Evolutionary conservation across 2,797 vertebrate genomes (phyloP).

Genomic region (Eulemur rubriventer): DNA sequence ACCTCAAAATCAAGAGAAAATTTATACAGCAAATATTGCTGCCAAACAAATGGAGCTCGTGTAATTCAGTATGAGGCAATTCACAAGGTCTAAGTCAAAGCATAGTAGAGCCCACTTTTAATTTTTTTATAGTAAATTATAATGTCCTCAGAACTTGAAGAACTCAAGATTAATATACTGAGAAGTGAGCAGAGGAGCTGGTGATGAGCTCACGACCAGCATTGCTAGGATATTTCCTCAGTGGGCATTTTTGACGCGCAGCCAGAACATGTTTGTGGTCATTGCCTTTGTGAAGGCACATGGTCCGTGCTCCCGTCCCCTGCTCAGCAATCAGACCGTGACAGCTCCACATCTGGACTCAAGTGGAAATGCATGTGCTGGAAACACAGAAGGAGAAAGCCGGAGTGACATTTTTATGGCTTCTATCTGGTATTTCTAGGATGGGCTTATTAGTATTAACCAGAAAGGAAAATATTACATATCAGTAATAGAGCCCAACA

Average conservation of each 20-base stretch:
- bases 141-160: constrained; percentile 19
- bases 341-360: neutral
- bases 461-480: constrained; percentile 6
- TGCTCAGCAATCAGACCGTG: neutral
- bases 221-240: constrained; percentile 27
- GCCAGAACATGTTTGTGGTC: neutral
- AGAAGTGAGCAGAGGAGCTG: neutral
- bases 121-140: constrained; percentile 37
- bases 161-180: constrained; percentile 27
- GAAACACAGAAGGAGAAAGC: neutral
- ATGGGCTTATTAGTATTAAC: neutral
- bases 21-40: neutral
- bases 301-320: neutral
- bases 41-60: neutral
- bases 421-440: neutral
- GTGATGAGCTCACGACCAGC: neutral
- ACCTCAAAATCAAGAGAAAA: neutral
- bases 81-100: constrained; percentile 12
- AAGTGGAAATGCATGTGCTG: neutral
- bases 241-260: neutral
- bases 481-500: neutral
- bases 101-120: constrained; percentile 15
- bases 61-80: neutral
- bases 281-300: neutral
- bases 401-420: neutral